phyloP scores from a whole-genome alignment of 2,113 vertebrate species.

The Nyctereutes procyonoides region DNA sequence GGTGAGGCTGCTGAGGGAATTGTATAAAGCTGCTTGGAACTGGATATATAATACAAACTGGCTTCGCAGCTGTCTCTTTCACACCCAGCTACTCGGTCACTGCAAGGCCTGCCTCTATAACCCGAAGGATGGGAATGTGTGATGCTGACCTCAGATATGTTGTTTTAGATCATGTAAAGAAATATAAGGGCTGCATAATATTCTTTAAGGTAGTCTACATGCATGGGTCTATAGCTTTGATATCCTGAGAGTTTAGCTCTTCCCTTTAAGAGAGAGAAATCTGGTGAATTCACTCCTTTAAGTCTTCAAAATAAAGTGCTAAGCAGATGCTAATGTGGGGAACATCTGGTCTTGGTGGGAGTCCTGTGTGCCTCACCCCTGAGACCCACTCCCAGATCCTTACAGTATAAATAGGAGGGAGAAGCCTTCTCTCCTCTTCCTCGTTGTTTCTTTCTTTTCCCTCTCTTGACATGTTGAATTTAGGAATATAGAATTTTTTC shows the following conservation, averaged over 20 bases:
- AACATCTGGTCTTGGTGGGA: not conserved
- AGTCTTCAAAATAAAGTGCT: constrained; percentile 53
- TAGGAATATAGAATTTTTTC: not conserved
- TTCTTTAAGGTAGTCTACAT: not conserved
- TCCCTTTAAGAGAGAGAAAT: constrained; percentile 30
- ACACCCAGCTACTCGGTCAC: not conserved
- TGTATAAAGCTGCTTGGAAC: not conserved
- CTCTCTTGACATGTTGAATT: not conserved
- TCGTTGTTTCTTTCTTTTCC: not conserved
- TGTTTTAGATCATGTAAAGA: not conserved
- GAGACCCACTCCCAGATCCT: not conserved
- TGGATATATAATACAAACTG: not conserved
- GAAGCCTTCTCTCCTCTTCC: not conserved
- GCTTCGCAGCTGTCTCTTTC: not conserved
- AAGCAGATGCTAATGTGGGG: constrained; percentile 45
- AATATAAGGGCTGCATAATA: not conserved
- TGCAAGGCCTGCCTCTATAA: not conserved
- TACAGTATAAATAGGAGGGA: not conserved
- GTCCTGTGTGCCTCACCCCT: not conserved
- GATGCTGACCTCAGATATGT: not conserved
- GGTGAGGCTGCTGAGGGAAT: not conserved
- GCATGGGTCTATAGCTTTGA: not conserved
- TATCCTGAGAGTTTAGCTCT: not conserved
- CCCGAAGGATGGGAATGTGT: not conserved
- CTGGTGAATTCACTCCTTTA: not conserved